Conservation (phyloP, 2,113 vertebrate species). For the Spea bombifrons region DNA sequence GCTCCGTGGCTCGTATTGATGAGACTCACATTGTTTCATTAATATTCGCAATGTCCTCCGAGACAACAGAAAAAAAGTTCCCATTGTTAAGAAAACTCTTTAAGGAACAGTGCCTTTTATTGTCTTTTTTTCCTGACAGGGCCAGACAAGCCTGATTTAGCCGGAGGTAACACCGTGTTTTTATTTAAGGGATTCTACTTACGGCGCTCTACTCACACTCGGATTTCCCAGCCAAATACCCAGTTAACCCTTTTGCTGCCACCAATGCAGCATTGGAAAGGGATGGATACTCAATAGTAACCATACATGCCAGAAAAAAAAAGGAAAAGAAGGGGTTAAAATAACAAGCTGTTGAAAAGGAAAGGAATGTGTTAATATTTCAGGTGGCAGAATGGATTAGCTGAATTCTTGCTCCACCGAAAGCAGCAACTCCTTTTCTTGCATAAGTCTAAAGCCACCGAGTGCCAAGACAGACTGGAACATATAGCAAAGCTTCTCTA, state of each 20-base stretch:
- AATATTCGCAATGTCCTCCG: constrained; percentile 56
- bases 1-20: constrained; percentile 54
- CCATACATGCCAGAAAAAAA: neutral
- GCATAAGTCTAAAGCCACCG: no score
- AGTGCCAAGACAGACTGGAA: no score
- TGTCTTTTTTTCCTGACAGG: constrained; percentile 54
- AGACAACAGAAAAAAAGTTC: constrained; percentile 49
- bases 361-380: no score
- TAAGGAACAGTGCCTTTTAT: constrained; percentile 51
- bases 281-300: no score
- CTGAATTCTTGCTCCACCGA: no score
- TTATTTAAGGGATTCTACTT: constrained; percentile 47
- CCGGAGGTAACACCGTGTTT: constrained; percentile 48
- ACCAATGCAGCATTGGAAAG: no score
- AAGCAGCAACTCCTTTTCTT: no score
- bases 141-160: constrained; percentile 46
- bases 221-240: constrained; percentile 19
- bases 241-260: constrained; percentile 3
- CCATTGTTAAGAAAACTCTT: constrained; percentile 55
- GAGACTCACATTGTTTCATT: constrained; percentile 51
- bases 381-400: no score
- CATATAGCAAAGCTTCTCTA: no score
- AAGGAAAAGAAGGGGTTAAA: no score
- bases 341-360: no score
- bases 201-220: constrained; percentile 45